A percentile compares a stretch with the other conserved stretches of the same genome.
These are phyloP conservation scores for Ovis canadensis DNA, from an alignment of 2,113 vertebrate species.

Conservation along the genomic window DNA sequence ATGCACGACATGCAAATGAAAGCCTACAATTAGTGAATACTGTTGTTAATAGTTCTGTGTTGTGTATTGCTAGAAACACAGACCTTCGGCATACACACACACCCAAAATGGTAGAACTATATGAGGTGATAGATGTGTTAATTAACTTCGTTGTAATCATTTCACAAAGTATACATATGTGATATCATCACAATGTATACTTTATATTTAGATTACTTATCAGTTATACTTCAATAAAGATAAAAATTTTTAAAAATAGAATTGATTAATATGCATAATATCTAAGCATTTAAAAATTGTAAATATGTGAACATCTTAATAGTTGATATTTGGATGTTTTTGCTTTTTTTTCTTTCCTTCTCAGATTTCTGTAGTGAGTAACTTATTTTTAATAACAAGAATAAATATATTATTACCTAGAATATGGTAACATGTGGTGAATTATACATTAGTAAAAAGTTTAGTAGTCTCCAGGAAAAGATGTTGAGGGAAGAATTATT, in stretches of 20 bases:
- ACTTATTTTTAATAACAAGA: conserved; percentile 19
- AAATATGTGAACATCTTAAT: not conserved
- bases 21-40: not conserved
- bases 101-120: not conserved
- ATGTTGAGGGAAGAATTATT: not conserved
- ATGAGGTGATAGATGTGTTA: not conserved
- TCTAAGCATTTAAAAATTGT: not conserved
- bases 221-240: not conserved
- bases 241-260: not conserved
- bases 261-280: not conserved
- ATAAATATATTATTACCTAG: not conserved
- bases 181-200: not conserved
- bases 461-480: not conserved
- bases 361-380: not conserved
- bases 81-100: not conserved
- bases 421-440: not conserved
- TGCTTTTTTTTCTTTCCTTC: not conserved
- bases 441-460: not conserved
- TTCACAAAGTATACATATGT: not conserved
- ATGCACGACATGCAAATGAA: not conserved
- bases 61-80: not conserved
- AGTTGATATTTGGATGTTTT: not conserved
- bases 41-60: not conserved
- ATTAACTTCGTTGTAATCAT: not conserved
- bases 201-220: not conserved